Percentiles rank a stretch among this genome's conserved stretches.
These are phyloP conservation scores for Notothenia rossii DNA, from an alignment of 2,113 vertebrate genomes.

Conservation along the genomic window DNA sequence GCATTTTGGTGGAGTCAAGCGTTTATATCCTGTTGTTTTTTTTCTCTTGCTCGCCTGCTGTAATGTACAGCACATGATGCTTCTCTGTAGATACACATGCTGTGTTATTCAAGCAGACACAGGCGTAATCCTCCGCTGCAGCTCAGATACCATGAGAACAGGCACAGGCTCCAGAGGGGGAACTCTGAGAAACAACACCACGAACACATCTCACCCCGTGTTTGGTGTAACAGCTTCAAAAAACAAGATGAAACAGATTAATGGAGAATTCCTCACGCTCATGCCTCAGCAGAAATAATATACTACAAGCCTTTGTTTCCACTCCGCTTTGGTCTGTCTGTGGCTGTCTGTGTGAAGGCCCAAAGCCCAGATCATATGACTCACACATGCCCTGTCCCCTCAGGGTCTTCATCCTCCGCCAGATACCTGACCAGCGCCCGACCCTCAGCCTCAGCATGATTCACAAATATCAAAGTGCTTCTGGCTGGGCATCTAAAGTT, in stretches of 20 bases:
- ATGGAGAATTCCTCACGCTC: constrained; percentile 59
- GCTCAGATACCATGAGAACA: constrained; percentile 34
- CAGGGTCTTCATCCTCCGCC: constrained; percentile 47
- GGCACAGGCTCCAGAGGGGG: constrained; percentile 42
- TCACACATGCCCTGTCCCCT: constrained; percentile 62
- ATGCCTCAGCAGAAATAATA: constrained; percentile 50
- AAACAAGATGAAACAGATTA: constrained; percentile 60
- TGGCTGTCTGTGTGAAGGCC: constrained; percentile 32
- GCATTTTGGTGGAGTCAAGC: neutral
- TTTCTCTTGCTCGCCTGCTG: constrained; percentile 5
- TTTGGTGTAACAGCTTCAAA: constrained; percentile 36
- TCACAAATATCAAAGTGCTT: constrained; percentile 39
- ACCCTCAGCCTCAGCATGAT: constrained; percentile 34
- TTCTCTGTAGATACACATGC: constrained; percentile 8
- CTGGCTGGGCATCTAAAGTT: constrained; percentile 12
- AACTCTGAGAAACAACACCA: constrained; percentile 39
- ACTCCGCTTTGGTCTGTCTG: constrained; percentile 59
- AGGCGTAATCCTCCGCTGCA: constrained; percentile 22
- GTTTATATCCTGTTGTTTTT: neutral
- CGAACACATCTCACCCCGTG: constrained; percentile 8
- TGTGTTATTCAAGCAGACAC: constrained; percentile 21
- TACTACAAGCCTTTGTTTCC: constrained; percentile 61
- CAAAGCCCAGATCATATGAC: constrained; percentile 66
- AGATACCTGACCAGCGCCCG: constrained; percentile 62
- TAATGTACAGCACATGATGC: neutral